Conservation (phyloP, 37 sponge, comb jelly and placozoan species). For the Chondrosia reniformis region DNA sequence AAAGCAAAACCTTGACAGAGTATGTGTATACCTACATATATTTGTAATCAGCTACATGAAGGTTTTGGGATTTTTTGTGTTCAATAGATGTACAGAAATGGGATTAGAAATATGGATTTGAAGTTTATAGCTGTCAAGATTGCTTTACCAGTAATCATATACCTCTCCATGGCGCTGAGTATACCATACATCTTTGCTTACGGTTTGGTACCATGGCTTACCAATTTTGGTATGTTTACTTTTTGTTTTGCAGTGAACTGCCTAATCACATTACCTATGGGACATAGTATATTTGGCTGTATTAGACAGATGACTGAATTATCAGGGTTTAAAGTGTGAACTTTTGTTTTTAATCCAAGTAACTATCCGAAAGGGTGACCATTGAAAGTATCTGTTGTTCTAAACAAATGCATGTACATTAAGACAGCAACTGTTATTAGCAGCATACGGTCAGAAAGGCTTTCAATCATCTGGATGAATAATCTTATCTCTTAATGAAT, state of each 20-base stretch:
- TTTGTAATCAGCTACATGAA: neutral
- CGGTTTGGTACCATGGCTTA: constrained; percentile 32
- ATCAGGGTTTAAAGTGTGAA: too few relatives aligned
- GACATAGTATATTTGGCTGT: too few relatives aligned
- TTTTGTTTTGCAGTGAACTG: neutral
- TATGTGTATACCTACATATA: neutral
- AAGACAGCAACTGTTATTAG: too few relatives aligned
- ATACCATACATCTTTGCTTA: constrained; percentile 63
- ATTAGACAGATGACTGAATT: too few relatives aligned
- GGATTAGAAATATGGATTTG: constrained; percentile 77
- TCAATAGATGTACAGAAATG: constrained; percentile 70
- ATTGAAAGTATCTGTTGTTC: too few relatives aligned
- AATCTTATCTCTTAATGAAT: too few relatives aligned
- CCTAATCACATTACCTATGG: too few relatives aligned
- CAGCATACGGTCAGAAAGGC: too few relatives aligned
- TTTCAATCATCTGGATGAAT: too few relatives aligned
- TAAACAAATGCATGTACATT: too few relatives aligned
- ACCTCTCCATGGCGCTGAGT: constrained; percentile 41
- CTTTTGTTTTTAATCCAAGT: too few relatives aligned
- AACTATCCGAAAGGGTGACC: too few relatives aligned
- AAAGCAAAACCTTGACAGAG: constrained; percentile 81
- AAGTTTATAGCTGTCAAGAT: constrained; percentile 61
- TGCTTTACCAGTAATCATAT: constrained; percentile 72
- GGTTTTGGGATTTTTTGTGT: neutral
- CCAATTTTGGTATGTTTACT: constrained; percentile 22